Evolutionary conservation across 1,140 invertebrate genomes (phyloP), one percentile per base, ranked within the genome.

Genomic region (Heliconius melpomene): DNA sequence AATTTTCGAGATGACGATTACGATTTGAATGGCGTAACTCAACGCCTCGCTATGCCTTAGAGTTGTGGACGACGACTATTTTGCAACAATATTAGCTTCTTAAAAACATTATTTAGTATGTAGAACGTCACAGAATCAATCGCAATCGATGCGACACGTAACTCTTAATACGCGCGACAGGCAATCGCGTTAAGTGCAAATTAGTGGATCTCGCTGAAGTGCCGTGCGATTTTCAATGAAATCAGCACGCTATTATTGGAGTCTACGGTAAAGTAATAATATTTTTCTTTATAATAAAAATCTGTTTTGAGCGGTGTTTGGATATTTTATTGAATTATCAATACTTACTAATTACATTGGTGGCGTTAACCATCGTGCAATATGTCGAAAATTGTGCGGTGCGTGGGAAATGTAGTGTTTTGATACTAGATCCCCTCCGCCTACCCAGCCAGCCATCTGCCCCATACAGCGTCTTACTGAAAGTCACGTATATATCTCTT

Each of bases 161-260:
- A 81, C 72, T 78, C 77, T 79, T 79, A 79, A 80, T 77, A 36
- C 60, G 70, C 74, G 79, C 79, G 79, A 79, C 71, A 74, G 52
- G 76, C 76, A 75, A 78, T 81, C 80, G 36, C 50, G 74, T 76
- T 79, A 72, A 82, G 80, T 82, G 80, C 80, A 82, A 82, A 82
- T 79, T 82, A 82, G 80, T 77, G 60, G 80, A 78, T 76, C 80
- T 16, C 18, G 72, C 38, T 81, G 75, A 81, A 81, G 79, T 78
- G 32, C 32, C 66, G 79, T 66, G 26, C 79, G 75, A 80, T 76
- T 77, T 72, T 80, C 79, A 77, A 60, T 66, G 70, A 80, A 80
- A 74, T 77, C 75, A 52, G 40, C 70, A 52, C n/a, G 52, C 26
- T 78, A 78, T 78, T 78, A 72, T 40, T 66, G 13, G 18, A 66